Conservation (phyloP, 2,113 vertebrate genomes). For the Cairina moschata region DNA sequence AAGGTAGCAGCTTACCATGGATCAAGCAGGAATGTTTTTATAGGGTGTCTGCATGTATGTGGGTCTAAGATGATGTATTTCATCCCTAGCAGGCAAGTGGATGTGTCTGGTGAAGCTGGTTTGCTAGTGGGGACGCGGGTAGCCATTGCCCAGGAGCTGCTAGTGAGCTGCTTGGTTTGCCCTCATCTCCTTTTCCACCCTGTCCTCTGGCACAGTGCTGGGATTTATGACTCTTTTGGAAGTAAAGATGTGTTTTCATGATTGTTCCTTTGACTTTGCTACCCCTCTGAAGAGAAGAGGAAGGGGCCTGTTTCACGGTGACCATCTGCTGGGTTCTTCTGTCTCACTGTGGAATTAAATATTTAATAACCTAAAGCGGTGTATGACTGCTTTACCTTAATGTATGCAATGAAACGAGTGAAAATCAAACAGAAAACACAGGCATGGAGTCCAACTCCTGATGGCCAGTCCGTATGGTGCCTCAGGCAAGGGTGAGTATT, state of each 20-base stretch:
- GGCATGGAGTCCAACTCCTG: not conserved
- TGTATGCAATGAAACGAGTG: not conserved
- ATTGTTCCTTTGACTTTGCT: not conserved
- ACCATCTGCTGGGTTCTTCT: slow-evolving; percentile 22
- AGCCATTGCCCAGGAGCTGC: not conserved
- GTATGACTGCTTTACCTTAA: not conserved
- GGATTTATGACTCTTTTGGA: not conserved
- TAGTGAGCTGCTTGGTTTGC: not conserved
- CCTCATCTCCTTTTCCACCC: not conserved
- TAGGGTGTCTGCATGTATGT: not conserved
- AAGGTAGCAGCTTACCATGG: accelerated
- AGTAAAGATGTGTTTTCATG: not conserved
- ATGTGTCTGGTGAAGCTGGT: not conserved
- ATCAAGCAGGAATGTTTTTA: not conserved
- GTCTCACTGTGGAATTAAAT: not conserved
- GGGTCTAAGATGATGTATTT: not conserved
- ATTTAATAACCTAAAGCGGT: slow-evolving; percentile 10
- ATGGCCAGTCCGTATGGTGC: not conserved
- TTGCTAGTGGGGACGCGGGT: not conserved
- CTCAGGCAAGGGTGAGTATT: not conserved
- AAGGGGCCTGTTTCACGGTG: not conserved
- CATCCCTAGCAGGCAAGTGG: not conserved
- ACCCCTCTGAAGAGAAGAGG: not conserved
- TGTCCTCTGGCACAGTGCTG: not conserved
- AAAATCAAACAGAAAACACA: accelerated